Percentiles rank a stretch among this genome's conserved stretches.
phyloP scores from a whole-genome alignment of 2,888 invertebrate species.

The Tromatobia lineatoria region DNA sequence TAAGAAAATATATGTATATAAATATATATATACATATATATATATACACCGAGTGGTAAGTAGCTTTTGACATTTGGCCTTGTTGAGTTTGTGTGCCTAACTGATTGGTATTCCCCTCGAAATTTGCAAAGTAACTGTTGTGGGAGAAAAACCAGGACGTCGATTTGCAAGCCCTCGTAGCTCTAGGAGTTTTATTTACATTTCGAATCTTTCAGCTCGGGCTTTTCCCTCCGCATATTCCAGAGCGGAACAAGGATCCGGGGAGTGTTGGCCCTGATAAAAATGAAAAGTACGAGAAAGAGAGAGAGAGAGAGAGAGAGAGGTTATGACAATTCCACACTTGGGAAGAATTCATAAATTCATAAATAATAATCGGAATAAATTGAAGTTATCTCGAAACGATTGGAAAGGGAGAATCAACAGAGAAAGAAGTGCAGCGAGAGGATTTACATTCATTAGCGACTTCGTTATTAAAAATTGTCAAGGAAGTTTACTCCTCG shows the following conservation, averaged over 20 bases:
- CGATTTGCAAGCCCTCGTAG: neutral
- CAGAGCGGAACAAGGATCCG: neutral
- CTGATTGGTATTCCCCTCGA: neutral
- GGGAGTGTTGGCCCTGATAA: constrained; percentile 6
- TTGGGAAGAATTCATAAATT: constrained; percentile 54
- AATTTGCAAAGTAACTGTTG: constrained; percentile 30
- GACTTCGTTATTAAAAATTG: constrained; percentile 25
- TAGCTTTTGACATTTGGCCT: neutral
- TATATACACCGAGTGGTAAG: too few relatives aligned
- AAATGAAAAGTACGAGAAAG: constrained; percentile 41
- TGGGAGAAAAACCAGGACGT: neutral
- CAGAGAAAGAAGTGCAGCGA: constrained; percentile 1
- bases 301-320: too few relatives aligned
- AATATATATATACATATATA: too few relatives aligned
- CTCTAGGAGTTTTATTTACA: constrained; percentile 28
- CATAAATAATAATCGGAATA: constrained; percentile 75
- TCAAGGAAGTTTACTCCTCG: constrained; percentile 8
- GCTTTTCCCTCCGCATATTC: neutral
- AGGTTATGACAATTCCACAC: neutral
- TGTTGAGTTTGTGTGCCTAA: neutral
- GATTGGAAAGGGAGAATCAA: constrained; percentile 7
- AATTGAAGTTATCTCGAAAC: constrained; percentile 67
- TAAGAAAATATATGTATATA: neutral
- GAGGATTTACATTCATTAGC: constrained; percentile 30
- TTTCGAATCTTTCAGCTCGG: neutral